Percentiles rank a stretch among this genome's conserved stretches.
Evolutionary conservation across 2,113 vertebrate genomes (phyloP).

Genomic region (Zosterops japonicus): DNA sequence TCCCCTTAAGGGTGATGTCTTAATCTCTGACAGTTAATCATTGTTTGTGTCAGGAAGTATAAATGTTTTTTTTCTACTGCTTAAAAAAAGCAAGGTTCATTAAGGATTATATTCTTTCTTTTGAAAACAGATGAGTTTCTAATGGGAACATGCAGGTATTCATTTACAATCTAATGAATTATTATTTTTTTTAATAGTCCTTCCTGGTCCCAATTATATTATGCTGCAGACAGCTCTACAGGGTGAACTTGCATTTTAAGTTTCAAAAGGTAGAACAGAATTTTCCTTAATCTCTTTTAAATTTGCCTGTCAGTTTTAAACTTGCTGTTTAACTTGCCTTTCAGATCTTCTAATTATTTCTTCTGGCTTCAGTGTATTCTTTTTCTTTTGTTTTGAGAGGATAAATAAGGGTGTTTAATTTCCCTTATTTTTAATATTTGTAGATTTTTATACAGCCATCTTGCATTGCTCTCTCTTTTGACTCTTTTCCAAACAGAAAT

Average conservation of each 20-base stretch:
- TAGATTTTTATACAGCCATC: background rate
- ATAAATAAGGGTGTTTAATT: background rate
- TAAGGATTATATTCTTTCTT: slow-evolving; percentile 15
- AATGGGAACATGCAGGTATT: slow-evolving; percentile 30
- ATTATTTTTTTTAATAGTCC: background rate
- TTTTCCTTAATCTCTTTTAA: background rate
- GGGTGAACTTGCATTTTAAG: background rate
- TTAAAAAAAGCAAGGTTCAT: slow-evolving; percentile 27
- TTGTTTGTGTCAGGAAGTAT: slow-evolving; percentile 14
- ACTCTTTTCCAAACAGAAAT: background rate
- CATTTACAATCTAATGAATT: slow-evolving; percentile 41
- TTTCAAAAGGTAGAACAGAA: slow-evolving; percentile 6
- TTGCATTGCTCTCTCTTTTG: background rate
- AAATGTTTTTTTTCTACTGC: slow-evolving; percentile 20
- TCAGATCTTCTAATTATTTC: background rate
- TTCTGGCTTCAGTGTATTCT: background rate
- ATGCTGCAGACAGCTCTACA: background rate
- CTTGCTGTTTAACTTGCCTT: background rate
- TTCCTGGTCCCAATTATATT: slow-evolving; percentile 13
- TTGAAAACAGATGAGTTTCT: slow-evolving; percentile 29
- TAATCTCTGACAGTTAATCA: slow-evolving; percentile 33
- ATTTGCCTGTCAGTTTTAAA: slow-evolving; percentile 20
- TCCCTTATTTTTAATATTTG: background rate
- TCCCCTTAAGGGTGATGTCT: background rate
- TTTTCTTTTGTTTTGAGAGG: background rate